phyloP scores from a whole-genome alignment of 2,113 vertebrate genomes.

The Puma concolor region DNA sequence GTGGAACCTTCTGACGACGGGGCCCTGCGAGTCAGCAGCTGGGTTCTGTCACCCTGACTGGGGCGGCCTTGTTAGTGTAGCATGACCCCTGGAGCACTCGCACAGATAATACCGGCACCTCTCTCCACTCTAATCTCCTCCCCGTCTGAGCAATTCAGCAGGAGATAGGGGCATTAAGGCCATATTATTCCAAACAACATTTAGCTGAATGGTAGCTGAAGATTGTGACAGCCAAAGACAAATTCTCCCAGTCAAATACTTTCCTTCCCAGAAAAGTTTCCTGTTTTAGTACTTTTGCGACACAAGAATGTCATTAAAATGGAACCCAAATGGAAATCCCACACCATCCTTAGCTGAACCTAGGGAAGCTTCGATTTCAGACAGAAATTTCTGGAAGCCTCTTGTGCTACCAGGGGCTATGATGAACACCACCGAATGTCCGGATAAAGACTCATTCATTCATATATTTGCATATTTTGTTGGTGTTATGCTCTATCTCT shows the following conservation, averaged over 20 bases:
- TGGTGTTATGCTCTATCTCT: not conserved
- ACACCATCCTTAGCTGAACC: not conserved
- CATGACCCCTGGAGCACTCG: conserved; percentile 94
- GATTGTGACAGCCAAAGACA: conserved; percentile 87
- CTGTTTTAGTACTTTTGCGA: conserved; percentile 54
- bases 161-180: conserved; percentile 89
- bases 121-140: conserved; percentile 91
- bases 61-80: conserved; percentile 96
- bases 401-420: not conserved
- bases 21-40: conserved; percentile 87
- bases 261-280: conserved; percentile 82
- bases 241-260: conserved; percentile 82
- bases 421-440: not conserved
- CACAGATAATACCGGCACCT: conserved; percentile 99
- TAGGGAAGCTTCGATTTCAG: not conserved
- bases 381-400: not conserved
- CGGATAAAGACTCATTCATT: not conserved
- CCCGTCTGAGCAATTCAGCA: conserved; percentile 90
- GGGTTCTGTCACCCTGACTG: conserved; percentile 93
- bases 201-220: conserved; percentile 87
- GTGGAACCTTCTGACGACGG: conserved; percentile 84
- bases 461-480: not conserved
- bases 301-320: conserved; percentile 48
- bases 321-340: conserved; percentile 37
- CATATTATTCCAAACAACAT: conserved; percentile 91